Percentiles rank a stretch among this genome's conserved stretches.
These are phyloP conservation scores for Mystacornis crossleyi DNA, from an alignment of 2,113 vertebrate species.

Conservation along the genomic window DNA sequence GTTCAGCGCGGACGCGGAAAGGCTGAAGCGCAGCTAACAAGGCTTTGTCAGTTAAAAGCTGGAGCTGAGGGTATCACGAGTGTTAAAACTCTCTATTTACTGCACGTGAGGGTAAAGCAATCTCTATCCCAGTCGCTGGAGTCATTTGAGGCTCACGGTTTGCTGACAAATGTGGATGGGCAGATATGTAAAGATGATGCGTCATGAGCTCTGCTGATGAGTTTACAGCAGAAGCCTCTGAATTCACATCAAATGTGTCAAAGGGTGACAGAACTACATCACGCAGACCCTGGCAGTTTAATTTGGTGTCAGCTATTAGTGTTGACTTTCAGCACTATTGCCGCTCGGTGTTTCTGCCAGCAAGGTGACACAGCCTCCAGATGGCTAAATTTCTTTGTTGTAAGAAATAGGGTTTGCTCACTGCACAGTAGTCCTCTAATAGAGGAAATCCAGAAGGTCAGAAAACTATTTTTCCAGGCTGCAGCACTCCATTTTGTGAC, in stretches of 20 bases:
- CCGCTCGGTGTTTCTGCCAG: conserved; percentile 70
- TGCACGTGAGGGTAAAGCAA: conserved; percentile 32
- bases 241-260: conserved; percentile 73
- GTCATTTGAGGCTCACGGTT: background rate
- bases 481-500: background rate
- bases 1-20: background rate
- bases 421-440: conserved; percentile 30
- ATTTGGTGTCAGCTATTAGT: conserved; percentile 78
- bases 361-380: conserved; percentile 71
- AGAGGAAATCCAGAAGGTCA: conserved; percentile 40
- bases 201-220: conserved; percentile 67
- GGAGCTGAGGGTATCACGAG: conserved; percentile 29
- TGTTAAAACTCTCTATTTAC: conserved; percentile 55
- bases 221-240: conserved; percentile 68
- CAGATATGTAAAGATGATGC: conserved; percentile 77
- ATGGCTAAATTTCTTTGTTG: conserved; percentile 71
- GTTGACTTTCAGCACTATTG: conserved; percentile 69
- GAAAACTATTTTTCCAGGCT: conserved; percentile 28
- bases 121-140: conserved; percentile 56
- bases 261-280: conserved; percentile 73
- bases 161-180: conserved; percentile 71
- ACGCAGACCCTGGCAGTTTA: conserved; percentile 74
- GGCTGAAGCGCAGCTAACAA: conserved; percentile 35
- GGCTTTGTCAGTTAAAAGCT: conserved; percentile 30
- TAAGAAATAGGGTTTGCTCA: conserved; percentile 62